Evolutionary conservation across 2,888 invertebrate genomes (phyloP).

Genomic region (Sipha maydis): DNA sequence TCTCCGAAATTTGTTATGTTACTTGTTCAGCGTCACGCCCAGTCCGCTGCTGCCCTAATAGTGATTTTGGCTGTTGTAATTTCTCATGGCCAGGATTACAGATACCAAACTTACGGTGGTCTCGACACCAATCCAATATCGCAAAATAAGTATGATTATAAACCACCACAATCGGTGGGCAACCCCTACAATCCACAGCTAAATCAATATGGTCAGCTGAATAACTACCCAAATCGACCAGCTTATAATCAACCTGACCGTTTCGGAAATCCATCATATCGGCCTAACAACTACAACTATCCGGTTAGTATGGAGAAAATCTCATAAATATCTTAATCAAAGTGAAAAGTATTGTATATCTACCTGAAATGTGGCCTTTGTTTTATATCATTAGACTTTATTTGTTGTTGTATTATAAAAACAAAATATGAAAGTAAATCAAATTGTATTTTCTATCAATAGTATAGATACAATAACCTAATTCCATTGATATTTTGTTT

Average conservation of each 20-base stretch:
- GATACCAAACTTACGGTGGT: slow-evolving; percentile 34
- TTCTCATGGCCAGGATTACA: slow-evolving; percentile 34
- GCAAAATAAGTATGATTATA: slow-evolving; percentile 19
- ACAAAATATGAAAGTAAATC: too few relatives aligned
- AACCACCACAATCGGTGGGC: not conserved
- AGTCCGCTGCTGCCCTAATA: not conserved
- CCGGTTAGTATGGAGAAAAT: not conserved
- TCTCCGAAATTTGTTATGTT: slow-evolving; percentile 41
- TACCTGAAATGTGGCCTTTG: too few relatives aligned
- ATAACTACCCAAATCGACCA: slow-evolving; percentile 22
- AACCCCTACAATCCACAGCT: slow-evolving; percentile 36
- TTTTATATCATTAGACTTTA: too few relatives aligned
- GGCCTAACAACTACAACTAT: slow-evolving; percentile 25
- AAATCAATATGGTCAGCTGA: slow-evolving; percentile 55
- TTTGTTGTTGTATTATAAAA: too few relatives aligned
- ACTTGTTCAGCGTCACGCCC: slow-evolving; percentile 47
- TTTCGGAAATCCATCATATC: slow-evolving; percentile 19
- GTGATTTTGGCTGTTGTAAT: not conserved
- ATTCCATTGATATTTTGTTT: too few relatives aligned
- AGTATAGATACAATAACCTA: too few relatives aligned
- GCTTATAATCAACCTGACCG: slow-evolving; percentile 30
- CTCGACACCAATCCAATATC: not conserved
- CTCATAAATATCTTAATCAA: too few relatives aligned
- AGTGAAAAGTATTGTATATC: too few relatives aligned
- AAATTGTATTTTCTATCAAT: too few relatives aligned